Conservation (phyloP, 2,113 vertebrate genomes). For the Mus pahari region DNA sequence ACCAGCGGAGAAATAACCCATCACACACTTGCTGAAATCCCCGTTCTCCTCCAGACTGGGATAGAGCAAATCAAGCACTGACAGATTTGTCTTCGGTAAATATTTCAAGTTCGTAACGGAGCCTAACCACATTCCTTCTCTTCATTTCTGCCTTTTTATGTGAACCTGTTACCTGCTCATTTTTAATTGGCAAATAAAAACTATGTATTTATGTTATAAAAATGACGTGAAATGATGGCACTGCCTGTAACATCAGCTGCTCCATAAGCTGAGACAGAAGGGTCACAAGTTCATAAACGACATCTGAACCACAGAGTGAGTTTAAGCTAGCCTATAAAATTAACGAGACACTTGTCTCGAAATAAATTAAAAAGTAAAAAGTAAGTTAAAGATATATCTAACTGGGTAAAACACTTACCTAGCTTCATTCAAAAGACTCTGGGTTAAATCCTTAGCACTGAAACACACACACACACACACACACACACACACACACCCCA, state of each 20-base stretch:
- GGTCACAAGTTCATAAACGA: background rate
- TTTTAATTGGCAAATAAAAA: background rate
- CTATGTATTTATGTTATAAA: background rate
- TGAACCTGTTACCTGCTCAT: background rate
- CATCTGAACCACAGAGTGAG: background rate
- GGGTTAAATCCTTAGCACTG: background rate
- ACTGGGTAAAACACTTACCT: background rate
- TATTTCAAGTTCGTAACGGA: background rate
- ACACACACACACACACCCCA: too few species aligned
- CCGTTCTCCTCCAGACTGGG: background rate
- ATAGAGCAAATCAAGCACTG: background rate
- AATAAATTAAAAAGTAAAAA: background rate
- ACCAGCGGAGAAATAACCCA: too few species aligned
- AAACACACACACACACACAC: too few species aligned
- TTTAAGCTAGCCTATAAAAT: background rate
- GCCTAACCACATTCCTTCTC: background rate
- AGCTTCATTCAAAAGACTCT: background rate
- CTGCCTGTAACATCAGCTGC: background rate
- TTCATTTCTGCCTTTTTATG: background rate
- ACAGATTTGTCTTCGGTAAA: background rate
- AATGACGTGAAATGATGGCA: background rate
- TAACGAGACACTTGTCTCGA: background rate
- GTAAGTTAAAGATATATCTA: background rate
- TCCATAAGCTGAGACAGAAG: background rate
- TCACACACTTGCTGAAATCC: background rate